Percentiles rank a stretch among this genome's conserved stretches.
phyloP scores from a whole-genome alignment of 2,888 invertebrate species.

The Onthophagus sagittarius region DNA sequence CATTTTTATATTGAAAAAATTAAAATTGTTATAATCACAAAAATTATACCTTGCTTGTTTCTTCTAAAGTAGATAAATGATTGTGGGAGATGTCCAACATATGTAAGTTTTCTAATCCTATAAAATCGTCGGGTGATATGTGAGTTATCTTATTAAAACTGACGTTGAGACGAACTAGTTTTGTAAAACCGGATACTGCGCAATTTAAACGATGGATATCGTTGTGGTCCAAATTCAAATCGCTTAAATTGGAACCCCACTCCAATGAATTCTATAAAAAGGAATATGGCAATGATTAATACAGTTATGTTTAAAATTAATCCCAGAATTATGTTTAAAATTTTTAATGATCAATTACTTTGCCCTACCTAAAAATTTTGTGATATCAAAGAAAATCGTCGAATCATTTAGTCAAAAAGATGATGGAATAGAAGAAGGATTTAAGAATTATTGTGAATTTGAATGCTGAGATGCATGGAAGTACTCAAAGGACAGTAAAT shows the following conservation, averaged over 20 bases:
- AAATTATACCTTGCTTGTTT: constrained; percentile 85
- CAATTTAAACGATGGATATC: constrained; percentile 67
- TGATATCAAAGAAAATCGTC: too few relatives aligned
- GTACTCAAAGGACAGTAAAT: too few relatives aligned
- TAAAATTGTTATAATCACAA: constrained; percentile 29
- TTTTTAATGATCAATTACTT: too few relatives aligned
- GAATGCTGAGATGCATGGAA: too few relatives aligned
- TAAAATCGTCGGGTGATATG: constrained; percentile 73
- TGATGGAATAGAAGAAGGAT: too few relatives aligned
- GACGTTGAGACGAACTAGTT: constrained; percentile 67
- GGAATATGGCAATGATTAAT: not conserved
- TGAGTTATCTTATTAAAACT: constrained; percentile 71
- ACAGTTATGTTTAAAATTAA: not conserved
- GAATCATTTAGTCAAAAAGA: too few relatives aligned
- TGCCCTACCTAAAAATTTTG: too few relatives aligned
- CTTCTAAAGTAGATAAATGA: constrained; percentile 70
- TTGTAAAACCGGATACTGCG: constrained; percentile 70
- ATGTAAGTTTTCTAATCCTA: constrained; percentile 70
- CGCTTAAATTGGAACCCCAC: constrained; percentile 67
- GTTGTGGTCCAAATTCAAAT: constrained; percentile 72
- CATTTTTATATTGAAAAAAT: not conserved
- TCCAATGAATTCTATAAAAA: constrained; percentile 70
- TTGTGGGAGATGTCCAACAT: constrained; percentile 77
- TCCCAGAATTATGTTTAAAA: too few relatives aligned
- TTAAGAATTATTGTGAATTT: too few relatives aligned